A percentile compares a stretch with the other conserved stretches of the same genome.
Conservation (phyloP, 2,888 invertebrate species). For the Dasysyrphus albostriatus region DNA sequence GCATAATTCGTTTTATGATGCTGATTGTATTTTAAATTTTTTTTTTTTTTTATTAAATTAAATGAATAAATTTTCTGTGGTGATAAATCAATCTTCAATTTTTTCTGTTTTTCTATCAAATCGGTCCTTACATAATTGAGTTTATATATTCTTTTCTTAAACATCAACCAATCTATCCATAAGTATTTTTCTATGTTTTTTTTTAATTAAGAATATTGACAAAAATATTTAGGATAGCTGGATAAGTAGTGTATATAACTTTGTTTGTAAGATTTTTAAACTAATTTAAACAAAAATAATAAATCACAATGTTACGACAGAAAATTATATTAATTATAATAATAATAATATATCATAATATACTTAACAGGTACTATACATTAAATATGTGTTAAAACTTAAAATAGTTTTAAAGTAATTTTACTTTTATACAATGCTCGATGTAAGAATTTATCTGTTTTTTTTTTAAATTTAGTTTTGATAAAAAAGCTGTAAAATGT, state of each 20-base stretch:
- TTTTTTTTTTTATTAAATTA: not conserved
- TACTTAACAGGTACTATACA: constrained; percentile 78
- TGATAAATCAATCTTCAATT: not conserved
- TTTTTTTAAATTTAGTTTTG: constrained; percentile 20
- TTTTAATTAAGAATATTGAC: not conserved
- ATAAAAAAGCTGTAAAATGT: constrained; percentile 56
- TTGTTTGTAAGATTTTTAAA: constrained; percentile 39
- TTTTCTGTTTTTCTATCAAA: not conserved
- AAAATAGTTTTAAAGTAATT: constrained; percentile 61
- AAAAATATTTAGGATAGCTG: constrained; percentile 4
- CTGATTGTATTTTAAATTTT: not conserved
- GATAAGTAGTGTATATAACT: not conserved
- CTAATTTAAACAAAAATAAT: constrained; percentile 42
- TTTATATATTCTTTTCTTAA: not conserved
- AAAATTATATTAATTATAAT: constrained; percentile 34
- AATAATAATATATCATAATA: constrained; percentile 72
- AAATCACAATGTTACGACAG: constrained; percentile 68
- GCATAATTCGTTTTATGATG: constrained; percentile 18
- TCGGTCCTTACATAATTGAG: not conserved
- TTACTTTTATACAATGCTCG: constrained; percentile 47
- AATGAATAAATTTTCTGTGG: not conserved
- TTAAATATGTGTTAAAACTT: constrained; percentile 70
- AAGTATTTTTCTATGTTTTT: constrained; percentile 6
- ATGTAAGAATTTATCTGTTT: constrained; percentile 16
- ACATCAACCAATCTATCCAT: not conserved